Conservation (phyloP, 2,797 vertebrate species). For the Coccyzus lansbergi region DNA sequence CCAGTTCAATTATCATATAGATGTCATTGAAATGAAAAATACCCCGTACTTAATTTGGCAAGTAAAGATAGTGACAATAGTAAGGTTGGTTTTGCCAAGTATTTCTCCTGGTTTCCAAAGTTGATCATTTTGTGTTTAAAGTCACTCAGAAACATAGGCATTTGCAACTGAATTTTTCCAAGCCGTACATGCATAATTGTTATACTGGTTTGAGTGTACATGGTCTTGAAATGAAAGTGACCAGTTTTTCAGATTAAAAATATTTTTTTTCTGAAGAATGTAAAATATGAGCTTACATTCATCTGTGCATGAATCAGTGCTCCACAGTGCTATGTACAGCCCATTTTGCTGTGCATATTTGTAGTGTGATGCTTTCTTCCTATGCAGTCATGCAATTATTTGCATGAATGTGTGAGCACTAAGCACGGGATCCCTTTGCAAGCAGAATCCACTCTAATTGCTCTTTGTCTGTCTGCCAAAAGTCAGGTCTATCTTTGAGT, state of each 20-base stretch:
- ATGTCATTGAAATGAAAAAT: neutral
- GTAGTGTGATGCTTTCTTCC: neutral
- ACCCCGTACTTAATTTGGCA: neutral
- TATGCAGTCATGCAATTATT: neutral
- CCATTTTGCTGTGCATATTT: neutral
- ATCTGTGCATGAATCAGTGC: neutral
- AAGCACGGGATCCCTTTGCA: neutral
- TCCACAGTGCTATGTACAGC: neutral
- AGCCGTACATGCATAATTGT: neutral
- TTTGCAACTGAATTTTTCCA: neutral
- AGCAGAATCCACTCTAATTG: neutral
- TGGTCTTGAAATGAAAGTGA: neutral
- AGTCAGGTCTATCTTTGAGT: neutral
- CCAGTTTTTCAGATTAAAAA: neutral
- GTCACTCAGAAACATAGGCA: neutral
- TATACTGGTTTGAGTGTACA: neutral
- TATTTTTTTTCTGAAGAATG: neutral
- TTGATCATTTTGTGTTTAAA: neutral
- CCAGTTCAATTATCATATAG: neutral
- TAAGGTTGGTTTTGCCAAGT: neutral
- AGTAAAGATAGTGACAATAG: neutral
- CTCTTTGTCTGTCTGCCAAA: neutral
- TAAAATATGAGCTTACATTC: neutral
- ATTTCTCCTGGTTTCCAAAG: neutral
- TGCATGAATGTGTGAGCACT: fast-evolving